Conservation (phyloP, 2,797 vertebrate genomes). For the Pseudochirops cupreus region DNA sequence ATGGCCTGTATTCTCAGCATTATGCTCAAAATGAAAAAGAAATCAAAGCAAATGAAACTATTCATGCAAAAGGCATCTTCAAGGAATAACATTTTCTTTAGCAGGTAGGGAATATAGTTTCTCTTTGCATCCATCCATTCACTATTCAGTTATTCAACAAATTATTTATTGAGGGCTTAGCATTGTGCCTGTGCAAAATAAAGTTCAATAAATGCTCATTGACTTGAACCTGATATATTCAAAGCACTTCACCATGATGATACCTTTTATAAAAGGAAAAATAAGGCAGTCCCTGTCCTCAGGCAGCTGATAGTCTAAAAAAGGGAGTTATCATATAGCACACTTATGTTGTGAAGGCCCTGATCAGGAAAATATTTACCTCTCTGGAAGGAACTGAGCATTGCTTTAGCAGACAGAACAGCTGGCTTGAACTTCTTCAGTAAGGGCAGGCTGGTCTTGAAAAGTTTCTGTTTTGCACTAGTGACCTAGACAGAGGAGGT, state of each 20-base stretch:
- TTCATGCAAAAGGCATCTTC: slow-evolving; percentile 48
- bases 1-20: slow-evolving; percentile 30
- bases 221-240: neutral
- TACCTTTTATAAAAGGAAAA: neutral
- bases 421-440: neutral
- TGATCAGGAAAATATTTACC: neutral
- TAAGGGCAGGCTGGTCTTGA: neutral
- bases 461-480: neutral
- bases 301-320: neutral
- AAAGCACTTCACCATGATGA: neutral
- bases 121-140: neutral
- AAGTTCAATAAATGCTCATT: neutral
- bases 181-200: neutral
- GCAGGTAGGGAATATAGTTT: neutral
- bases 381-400: neutral
- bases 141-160: slow-evolving; percentile 30
- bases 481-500: neutral
- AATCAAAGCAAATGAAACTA: slow-evolving; percentile 59
- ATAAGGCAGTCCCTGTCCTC: neutral
- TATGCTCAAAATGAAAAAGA: slow-evolving; percentile 65
- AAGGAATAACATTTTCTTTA: slow-evolving; percentile 58
- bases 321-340: neutral
- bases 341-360: neutral
- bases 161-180: neutral
- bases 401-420: neutral